Conservation (phyloP, 1,140 invertebrate genomes). For the Limonius californicus region DNA sequence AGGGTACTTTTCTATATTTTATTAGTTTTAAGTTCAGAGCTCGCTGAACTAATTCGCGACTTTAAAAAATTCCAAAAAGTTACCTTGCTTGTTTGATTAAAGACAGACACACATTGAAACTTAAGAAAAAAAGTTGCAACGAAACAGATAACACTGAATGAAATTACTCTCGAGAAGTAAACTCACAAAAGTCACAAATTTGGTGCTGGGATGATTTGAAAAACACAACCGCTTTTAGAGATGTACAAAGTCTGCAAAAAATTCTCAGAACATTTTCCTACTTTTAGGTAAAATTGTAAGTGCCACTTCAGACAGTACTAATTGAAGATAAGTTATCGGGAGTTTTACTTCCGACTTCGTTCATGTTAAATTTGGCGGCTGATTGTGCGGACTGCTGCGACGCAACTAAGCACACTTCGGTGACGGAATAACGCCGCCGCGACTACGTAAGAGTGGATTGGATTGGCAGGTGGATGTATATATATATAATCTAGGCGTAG, state of each 20-base stretch:
- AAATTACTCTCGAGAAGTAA: no score
- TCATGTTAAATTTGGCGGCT: slow-evolving; percentile 1
- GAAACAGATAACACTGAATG: no score
- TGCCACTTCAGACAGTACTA: background rate
- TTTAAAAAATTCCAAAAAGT: background rate
- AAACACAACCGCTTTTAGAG: background rate
- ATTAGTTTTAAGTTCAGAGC: no score
- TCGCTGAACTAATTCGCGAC: background rate
- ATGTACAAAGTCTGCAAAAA: background rate
- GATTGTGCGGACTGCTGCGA: slow-evolving; percentile 1
- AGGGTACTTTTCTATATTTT: no score
- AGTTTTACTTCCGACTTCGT: background rate
- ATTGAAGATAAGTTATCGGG: background rate
- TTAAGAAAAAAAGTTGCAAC: no score
- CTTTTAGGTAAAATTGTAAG: background rate
- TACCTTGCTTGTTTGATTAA: no score
- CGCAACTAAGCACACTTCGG: slow-evolving; percentile 4
- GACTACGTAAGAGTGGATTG: slow-evolving; percentile 4
- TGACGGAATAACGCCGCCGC: slow-evolving; percentile 6
- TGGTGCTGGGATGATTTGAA: background rate
- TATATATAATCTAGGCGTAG: slow-evolving; percentile 2
- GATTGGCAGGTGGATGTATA: slow-evolving; percentile 9
- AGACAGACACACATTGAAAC: no score
- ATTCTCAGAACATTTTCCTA: background rate
- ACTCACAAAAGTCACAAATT: background rate